Evolutionary conservation across 92 coral and sea anemone species (phyloP).

Genomic region (Desmophyllum pertusum): DNA sequence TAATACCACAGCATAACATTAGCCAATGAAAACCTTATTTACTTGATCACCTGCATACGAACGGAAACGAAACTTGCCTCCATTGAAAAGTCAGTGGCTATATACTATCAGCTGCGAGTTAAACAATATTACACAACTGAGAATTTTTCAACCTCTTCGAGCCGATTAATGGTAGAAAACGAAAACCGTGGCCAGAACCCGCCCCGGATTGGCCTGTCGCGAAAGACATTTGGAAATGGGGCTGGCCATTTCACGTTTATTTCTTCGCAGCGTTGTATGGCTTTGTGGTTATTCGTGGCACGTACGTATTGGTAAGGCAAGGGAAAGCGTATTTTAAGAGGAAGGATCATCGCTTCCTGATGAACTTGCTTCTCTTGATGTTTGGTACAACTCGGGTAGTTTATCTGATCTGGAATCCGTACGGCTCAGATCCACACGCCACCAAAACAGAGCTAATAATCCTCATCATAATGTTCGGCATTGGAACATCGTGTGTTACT

Average conservation of each 20-base stretch:
- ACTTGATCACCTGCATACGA: neutral
- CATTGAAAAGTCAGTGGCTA: neutral
- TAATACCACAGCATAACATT: neutral
- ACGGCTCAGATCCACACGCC: slow-evolving; percentile 39
- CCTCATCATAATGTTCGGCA: slow-evolving; percentile 50
- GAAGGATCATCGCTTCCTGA: slow-evolving; percentile 49
- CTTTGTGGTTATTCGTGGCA: slow-evolving; percentile 36
- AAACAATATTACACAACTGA: neutral
- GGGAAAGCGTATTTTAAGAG: slow-evolving; percentile 12
- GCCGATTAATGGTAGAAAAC: slow-evolving; percentile 2
- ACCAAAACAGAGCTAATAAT: slow-evolving; percentile 31
- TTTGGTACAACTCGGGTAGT: slow-evolving; percentile 56
- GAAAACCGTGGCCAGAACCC: slow-evolving; percentile 70
- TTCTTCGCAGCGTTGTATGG: slow-evolving; percentile 44
- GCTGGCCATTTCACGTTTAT: slow-evolving; percentile 61
- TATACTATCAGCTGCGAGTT: neutral
- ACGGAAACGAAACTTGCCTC: neutral
- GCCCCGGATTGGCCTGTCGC: slow-evolving; percentile 68
- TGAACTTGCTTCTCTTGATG: slow-evolving; percentile 57
- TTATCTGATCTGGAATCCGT: slow-evolving; percentile 65
- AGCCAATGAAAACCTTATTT: slow-evolving; percentile 5
- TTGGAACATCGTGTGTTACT: slow-evolving; percentile 73
- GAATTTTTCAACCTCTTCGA: neutral
- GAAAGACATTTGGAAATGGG: slow-evolving; percentile 46
- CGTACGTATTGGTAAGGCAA: slow-evolving; percentile 13